Evolutionary conservation across 2,797 vertebrate species (phyloP), one percentile per base, ranked within the genome.

Genomic region (Oreochromis grahami): DNA sequence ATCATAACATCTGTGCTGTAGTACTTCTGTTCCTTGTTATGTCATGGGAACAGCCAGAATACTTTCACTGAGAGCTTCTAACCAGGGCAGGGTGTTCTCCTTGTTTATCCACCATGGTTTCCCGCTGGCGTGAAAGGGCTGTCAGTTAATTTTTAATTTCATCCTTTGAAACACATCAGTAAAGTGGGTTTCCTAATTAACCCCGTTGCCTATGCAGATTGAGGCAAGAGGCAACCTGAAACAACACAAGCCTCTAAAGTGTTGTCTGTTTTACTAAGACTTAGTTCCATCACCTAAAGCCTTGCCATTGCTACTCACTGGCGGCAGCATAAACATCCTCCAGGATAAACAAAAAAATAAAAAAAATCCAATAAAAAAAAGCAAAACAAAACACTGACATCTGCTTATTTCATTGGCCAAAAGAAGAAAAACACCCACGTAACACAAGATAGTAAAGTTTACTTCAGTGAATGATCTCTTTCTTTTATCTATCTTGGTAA

Each of bases 171-270:
- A 95, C 91, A 89, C 94, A 87, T 93, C 91, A 87, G 88, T 84
- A 92, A 95, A 95, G 90, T 95, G 87, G 93, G 89, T 95, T 94
- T 91, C 89, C 89, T 95, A 94, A 96, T 96, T 95, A 95, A 95
- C 92, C 93, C 92, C 85, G 72, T 91, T 96, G 94, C 89, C 87
- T 93, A 94, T 93, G 92, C 94, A 94, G 85, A 95, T 90, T 87
- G 90, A 92, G 89, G 87, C 80, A 72, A 89, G 88, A 92, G 79
- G 78, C 76, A 41, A 90, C 87, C 90, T 88, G 84, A 90, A 93
- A 95, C 90, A 91, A 94, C 89, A 91, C 79, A 78, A 80, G 84
- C 79, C 88, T 91, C 86, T 21, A 76, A 88, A 87, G 86, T 85
- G 84, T 88, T 90, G 81, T 89, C 85, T 91, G 79, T 91, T 94